These are phyloP conservation scores for Amorpha juglandis DNA, from an alignment of 2,888 invertebrate species.

Conservation along the genomic window DNA sequence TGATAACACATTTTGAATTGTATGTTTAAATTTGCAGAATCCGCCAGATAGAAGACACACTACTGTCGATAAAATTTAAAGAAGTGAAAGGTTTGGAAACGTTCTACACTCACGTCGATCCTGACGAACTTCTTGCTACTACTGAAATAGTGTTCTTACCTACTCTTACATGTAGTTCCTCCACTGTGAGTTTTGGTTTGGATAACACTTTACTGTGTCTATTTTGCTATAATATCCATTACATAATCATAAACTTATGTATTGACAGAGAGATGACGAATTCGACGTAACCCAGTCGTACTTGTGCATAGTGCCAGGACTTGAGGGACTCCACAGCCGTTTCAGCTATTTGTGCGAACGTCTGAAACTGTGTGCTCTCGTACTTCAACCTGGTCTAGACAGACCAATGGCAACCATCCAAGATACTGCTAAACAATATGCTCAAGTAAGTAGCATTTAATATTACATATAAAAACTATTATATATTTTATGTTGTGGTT, in stretches of 20 bases:
- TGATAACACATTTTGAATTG: constrained; percentile 1
- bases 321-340: constrained; percentile 56
- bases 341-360: constrained; percentile 52
- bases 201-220: no score
- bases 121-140: constrained; percentile 60
- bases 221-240: no score
- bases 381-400: constrained; percentile 59
- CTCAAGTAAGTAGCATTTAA: constrained; percentile 42
- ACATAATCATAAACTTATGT: background rate
- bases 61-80: constrained; percentile 28
- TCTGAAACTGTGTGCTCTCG: constrained; percentile 56
- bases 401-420: constrained; percentile 45
- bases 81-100: constrained; percentile 46
- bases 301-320: constrained; percentile 57
- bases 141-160: constrained; percentile 53
- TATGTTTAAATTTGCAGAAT: constrained; percentile 33
- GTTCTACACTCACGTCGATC: constrained; percentile 52
- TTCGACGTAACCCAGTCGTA: constrained; percentile 47
- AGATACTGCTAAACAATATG: constrained; percentile 51
- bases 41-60: constrained; percentile 31
- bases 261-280: constrained; percentile 54
- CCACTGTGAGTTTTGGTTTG: constrained; percentile 28
- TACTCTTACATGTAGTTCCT: constrained; percentile 43
- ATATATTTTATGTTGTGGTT: background rate
- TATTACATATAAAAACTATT: no score